Base-by-base conservation (phyloP, 2,888 invertebrate species). In the Andrena praecox region DNA sequence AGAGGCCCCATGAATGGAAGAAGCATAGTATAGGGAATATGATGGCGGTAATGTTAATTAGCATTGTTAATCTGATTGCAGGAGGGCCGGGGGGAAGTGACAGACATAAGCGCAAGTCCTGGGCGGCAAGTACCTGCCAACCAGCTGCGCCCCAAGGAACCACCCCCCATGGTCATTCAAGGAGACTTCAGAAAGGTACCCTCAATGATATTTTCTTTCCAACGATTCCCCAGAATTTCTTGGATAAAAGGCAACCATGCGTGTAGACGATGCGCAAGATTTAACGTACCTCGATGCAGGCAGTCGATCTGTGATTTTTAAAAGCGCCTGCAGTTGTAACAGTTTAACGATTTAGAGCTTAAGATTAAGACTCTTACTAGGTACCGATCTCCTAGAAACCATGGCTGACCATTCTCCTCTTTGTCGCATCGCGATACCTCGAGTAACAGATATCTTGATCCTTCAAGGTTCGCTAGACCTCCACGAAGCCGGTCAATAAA, bases 21-120 rank as follows among this genome's bases (percentile, higher is more conserved):
- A 29, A 8, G 0, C 27, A 63, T 31, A 7, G 35, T 31, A 10
- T 20, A 35, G 59, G 64, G 24, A 67, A 59, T 35, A 1, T 7
- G 42, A 2, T 2, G 12, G 31, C 27, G 3, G 6, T 24, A 8
- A 20, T 52, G 4, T 27, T 77, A 75, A 82, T 78, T 16, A 66
- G 31, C 24, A 24, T 52, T 20, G 35, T 84, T 82, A 70, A 56
- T 85, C 83, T 78, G 70, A 84, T 94, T 93, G n/a, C 93, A 97
- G 97, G 97, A 97, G 95, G 97, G 97, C 96, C 97, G 97, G 95
- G 97, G 97, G 95, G 97, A 97, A 96, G 97, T 97, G 96, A 97
- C 97, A 96, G 97, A 97, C 95, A 96, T 97, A 95, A 97, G 97
- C 95, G 97, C 97, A 94, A 97, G 97, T 95, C 97, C 97, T 94